These are phyloP conservation scores for Musca vetustissima DNA, from an alignment of 1,140 invertebrate genomes.

Conservation along the genomic window DNA sequence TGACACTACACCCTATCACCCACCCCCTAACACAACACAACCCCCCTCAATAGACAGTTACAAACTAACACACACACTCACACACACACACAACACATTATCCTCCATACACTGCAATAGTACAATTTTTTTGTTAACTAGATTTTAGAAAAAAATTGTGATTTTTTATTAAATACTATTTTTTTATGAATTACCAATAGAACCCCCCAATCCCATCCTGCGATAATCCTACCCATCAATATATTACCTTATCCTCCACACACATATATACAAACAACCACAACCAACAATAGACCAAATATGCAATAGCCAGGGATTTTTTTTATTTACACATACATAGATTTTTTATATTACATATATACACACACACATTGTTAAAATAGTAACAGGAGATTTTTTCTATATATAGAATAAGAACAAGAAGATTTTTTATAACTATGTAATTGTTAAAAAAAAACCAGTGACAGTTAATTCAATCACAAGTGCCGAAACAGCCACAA, in stretches of 20 bases:
- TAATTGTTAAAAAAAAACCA: constrained; percentile 4
- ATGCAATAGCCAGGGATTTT: constrained; percentile 54
- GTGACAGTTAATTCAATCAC: constrained; percentile 28
- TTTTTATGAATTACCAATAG: constrained; percentile 41
- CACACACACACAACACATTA: constrained; percentile 31
- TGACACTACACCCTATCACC: constrained; percentile 15
- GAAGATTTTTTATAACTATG: constrained; percentile 18
- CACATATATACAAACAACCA: constrained; percentile 22
- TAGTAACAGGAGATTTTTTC: not conserved
- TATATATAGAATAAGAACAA: constrained; percentile 17
- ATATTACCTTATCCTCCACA: constrained; percentile 30
- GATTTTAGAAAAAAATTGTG: constrained; percentile 30
- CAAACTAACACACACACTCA: constrained; percentile 22
- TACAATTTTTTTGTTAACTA: constrained; percentile 50
- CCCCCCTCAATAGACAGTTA: constrained; percentile 15
- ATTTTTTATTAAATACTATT: constrained; percentile 37
- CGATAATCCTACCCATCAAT: constrained; percentile 38
- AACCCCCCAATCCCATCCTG: constrained; percentile 41
- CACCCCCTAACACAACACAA: constrained; percentile 16
- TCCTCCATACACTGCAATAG: constrained; percentile 57
- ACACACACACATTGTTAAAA: constrained; percentile 21
- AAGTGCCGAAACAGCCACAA: constrained; percentile 24
- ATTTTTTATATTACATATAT: constrained; percentile 27
- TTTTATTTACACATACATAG: constrained; percentile 43
- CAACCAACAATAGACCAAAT: constrained; percentile 34